Base-by-base conservation (phyloP, 2,888 invertebrate species). In the Nymphalis urticae region DNA sequence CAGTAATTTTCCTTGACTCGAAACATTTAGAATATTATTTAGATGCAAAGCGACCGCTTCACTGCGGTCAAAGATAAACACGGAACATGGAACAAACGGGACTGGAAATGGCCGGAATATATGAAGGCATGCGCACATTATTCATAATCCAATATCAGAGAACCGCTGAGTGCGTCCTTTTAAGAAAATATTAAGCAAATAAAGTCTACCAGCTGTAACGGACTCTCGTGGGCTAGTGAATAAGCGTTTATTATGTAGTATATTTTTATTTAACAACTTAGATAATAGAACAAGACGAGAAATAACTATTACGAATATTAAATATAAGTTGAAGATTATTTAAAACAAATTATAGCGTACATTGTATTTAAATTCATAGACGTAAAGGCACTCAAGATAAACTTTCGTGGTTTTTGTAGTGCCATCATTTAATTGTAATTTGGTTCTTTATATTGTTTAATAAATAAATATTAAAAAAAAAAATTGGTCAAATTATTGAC, bases 111-210 rank as follows among this genome's bases (percentile, higher is more conserved):
- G 64, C 56, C 56, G n/a, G 47, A 36, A 47, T n/a, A 56, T 64
- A 56, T 62, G 48, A 48, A 27, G 54, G 56, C 64, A 19, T 48
- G 54, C 56, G 24, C 54, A 68, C 60, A 59, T 61, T 61, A 64
- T 63, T 51, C 36, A 58, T 85, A 86, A 87, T 87, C 81, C 83
- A 83, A 85, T 84, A 85, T 88, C 84, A 78, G 68, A 75, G n/a
- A 79, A 77, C 76, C 78, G 73, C 77, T 72, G 76, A 80, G 81
- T 78, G 81, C 81, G 82, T 80, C 84, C 83, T 85, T 87, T 85
- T 79, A 79, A 80, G 82, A 82, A 86, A 86, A 86, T 87, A 88
- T 88, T 85, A 87, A 84, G 82, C 84, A 87, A 89, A 88, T 86
- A 86, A 81, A 78, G 71, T 76, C 76, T 77, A 74, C 70, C 71